Conservation (phyloP, 2,113 vertebrate species). For the Cygnus atratus region DNA sequence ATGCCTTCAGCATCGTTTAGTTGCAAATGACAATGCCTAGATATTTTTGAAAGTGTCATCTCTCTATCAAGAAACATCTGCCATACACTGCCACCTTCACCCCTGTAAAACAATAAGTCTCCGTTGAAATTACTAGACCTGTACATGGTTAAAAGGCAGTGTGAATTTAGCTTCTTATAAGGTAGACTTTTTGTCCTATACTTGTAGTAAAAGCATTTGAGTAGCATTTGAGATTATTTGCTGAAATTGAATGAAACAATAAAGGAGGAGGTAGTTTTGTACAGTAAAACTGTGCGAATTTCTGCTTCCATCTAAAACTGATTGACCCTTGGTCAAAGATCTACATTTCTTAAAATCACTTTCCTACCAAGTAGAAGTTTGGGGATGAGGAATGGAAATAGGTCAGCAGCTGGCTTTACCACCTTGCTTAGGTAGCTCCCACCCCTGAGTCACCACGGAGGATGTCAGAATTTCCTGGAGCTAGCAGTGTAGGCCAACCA, state of each 20-base stretch:
- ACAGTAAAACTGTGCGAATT: fast-evolving
- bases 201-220: not conserved
- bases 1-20: not conserved
- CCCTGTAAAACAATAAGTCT: not conserved
- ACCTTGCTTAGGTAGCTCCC: not conserved
- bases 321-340: not conserved
- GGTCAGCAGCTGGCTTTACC: not conserved
- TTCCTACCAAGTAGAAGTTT: not conserved
- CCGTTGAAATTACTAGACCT: not conserved
- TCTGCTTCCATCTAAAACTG: not conserved
- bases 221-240: not conserved
- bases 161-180: not conserved
- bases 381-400: not conserved
- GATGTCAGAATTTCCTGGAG: not conserved
- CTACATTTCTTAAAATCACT: not conserved
- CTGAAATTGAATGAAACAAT: not conserved
- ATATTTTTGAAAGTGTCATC: not conserved
- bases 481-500: not conserved
- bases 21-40: not conserved
- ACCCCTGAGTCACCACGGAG: not conserved
- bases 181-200: not conserved
- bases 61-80: not conserved
- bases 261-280: not conserved
- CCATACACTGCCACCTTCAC: not conserved
- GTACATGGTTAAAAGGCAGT: not conserved